Conservation (phyloP, 2,888 invertebrate genomes). For the Carpatolechia fugitivella region DNA sequence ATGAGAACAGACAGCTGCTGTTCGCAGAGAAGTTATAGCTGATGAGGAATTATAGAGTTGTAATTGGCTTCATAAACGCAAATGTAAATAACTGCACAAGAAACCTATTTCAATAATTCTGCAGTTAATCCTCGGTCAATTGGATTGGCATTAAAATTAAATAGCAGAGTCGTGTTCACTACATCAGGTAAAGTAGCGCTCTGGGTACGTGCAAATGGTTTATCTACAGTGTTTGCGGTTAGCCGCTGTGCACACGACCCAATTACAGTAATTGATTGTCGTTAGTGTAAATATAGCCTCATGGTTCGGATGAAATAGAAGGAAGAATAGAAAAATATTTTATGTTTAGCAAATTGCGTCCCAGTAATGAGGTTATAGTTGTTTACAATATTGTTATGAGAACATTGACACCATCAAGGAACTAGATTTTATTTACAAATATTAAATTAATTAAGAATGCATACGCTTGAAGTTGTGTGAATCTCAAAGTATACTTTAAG, state of each 20-base stretch:
- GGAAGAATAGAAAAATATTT: background rate
- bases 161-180: background rate
- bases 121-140: background rate
- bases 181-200: background rate
- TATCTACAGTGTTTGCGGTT: conserved; percentile 33
- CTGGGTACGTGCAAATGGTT: conserved; percentile 1
- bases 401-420: too few relatives aligned
- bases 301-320: background rate
- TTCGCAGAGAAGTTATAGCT: too few relatives aligned
- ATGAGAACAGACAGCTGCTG: too few relatives aligned
- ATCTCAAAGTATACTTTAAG: too few relatives aligned
- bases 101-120: background rate
- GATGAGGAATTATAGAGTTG: too few relatives aligned
- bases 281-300: conserved; percentile 6
- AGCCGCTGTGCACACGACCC: conserved; percentile 39
- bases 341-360: background rate
- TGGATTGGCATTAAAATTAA: background rate
- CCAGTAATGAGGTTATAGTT: background rate
- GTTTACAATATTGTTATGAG: background rate
- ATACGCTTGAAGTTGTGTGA: too few relatives aligned
- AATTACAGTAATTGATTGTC: conserved; percentile 37
- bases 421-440: too few relatives aligned
- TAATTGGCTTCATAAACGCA: too few relatives aligned
- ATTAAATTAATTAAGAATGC: too few relatives aligned
- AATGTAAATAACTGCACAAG: background rate